A percentile compares a stretch with the other conserved stretches of the same genome.
Conservation (phyloP, 2,113 vertebrate genomes). For the Amphiprion ocellaris region DNA sequence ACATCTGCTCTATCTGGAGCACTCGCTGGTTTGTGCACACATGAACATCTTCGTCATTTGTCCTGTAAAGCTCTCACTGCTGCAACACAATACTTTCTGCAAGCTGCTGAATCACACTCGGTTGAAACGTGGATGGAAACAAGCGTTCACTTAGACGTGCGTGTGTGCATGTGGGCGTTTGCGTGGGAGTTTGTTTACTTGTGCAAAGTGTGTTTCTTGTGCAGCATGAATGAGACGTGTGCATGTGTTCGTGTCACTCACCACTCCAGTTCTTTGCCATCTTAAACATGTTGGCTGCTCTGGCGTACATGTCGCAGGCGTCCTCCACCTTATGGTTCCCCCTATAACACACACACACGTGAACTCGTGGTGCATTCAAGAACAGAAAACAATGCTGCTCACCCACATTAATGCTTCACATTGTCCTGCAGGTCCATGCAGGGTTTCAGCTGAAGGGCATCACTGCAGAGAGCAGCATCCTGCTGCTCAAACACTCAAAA, state of each 20-base stretch:
- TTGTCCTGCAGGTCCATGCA: too few relatives aligned
- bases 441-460: too few relatives aligned
- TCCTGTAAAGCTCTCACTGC: background rate
- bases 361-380: too few relatives aligned
- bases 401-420: too few relatives aligned
- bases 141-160: background rate
- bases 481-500: too few relatives aligned
- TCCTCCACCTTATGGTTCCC: conserved; percentile 97
- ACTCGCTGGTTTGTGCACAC: conserved; percentile 21
- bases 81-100: background rate
- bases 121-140: background rate
- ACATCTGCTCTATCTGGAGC: background rate
- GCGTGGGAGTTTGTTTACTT: conserved; percentile 18
- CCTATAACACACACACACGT: conserved; percentile 76
- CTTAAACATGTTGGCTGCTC: conserved; percentile 99
- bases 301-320: conserved; percentile 97
- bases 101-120: conserved; percentile 12
- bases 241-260: conserved; percentile 68
- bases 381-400: too few relatives aligned
- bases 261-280: conserved; percentile 99
- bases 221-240: background rate
- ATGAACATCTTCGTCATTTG: background rate
- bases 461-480: too few relatives aligned
- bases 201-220: background rate
- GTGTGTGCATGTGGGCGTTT: background rate